Evolutionary conservation across 2,888 invertebrate genomes (phyloP), one percentile per base, ranked within the genome.

Genomic region (Netelia melanura): DNA sequence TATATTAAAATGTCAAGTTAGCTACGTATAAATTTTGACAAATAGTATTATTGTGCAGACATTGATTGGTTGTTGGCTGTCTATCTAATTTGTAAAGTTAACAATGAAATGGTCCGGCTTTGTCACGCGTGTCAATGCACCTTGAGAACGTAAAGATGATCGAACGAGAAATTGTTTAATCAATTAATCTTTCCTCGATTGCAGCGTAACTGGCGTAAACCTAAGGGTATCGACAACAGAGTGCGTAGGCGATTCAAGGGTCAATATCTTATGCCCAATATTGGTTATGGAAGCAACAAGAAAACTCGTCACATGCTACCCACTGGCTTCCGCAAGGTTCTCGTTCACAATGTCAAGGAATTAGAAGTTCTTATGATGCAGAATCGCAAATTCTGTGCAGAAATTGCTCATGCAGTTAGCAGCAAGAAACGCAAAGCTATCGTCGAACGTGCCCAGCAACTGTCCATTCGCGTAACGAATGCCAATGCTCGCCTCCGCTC

Each of bases 191-290:
- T 38, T 38, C 1, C 38, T 38, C 38, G 3, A 38, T 38, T 65
- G 21, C 91, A 98, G 98, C 96, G 97, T 90, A 98, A 98, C 96
- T 99, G 99, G 99, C 97, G 99, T 94, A 99, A 99, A 95, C 99
- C 99, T 23, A 99, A 99, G 95, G 99, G 99, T 98, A 99, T 99
- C 95, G 99, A 99, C 95, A 99, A 99, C 97, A 97, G 99, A 95
- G 99, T 99, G 70, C 97, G 99, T 90, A 97, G 99, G 94, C 97
- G 99, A 90, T 99, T 99, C 96, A 99, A 99, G 97, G 99, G 99
- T 44, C 99, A 99, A 94, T 98, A 97, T 94, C 95, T 98, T 95
- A 99, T 99, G 99, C 99, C 99, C 88, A 99, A 97, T 94, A 99
- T 99, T 94, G 99, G 99, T 96, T 99, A 99, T 94, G 99, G 99